Base-by-base conservation (phyloP, 2,797 vertebrate species). In the Tiaroga cobitis region DNA sequence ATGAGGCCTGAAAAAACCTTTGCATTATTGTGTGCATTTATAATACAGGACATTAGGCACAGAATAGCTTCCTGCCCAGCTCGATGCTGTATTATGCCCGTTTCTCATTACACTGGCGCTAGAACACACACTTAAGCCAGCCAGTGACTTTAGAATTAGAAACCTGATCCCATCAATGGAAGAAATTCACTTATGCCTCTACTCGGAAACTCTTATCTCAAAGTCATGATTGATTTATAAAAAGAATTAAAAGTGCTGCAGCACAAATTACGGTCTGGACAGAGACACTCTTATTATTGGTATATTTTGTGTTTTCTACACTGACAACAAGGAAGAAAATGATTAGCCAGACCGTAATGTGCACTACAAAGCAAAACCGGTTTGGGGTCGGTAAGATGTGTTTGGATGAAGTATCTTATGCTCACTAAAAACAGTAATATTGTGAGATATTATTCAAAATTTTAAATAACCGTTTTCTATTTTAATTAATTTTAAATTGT, bases 11-110 rank as follows among this genome's bases (percentile, higher is more conserved):
- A 41, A 70, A 56, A 59, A 83, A 34, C 21, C 0, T 41, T 49
- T 13, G 34, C 43, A 70, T 79, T 46, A 84, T 49, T 69, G 26
- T 61, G 37, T 37, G 49, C 49, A 26, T 79, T 72, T 84, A 43
- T 84, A 61, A 70, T 59, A 78, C 65, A 84, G 75, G 65, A 84
- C 74, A 78, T 34, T 43, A 84, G 65, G 39, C 65, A 78, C 67
- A 79, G 26, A 79, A 39, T 9, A 34, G 65, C 65, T 32, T 78
- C 34, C 74, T 39, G 16, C 61, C 3, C 32, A 68, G 32, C 26
- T 63, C 19, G 46, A 67, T 77, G 63, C 82, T 84, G 74, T 16
- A 70, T 79, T 67, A 79, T 18, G 26, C 65, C 37, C 10, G 34
- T 65, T 39, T 84, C 65, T 69, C 37, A 78, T 78, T 69, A 37